Evolutionary conservation across 1,140 invertebrate species (phyloP).

Genomic region (Elymnias hypermnestra): DNA sequence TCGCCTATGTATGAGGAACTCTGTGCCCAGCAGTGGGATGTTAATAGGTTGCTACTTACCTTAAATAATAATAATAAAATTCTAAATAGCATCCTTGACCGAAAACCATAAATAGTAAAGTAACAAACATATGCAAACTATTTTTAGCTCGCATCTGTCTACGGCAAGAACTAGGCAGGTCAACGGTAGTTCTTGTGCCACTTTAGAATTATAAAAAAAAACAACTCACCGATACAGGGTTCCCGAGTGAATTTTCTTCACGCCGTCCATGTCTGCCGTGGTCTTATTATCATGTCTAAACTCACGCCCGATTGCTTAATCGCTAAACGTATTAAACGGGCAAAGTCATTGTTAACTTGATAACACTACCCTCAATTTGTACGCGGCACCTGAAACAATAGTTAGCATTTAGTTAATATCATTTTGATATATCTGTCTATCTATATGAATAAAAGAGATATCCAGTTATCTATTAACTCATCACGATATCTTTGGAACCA

Average conservation of each 20-base stretch:
- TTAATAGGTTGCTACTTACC: no score
- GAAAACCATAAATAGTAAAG: background rate
- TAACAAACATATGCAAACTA: slow-evolving; percentile 15
- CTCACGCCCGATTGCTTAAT: slow-evolving; percentile 34
- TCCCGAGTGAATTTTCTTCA: slow-evolving; percentile 71
- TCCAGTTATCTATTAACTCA: no score
- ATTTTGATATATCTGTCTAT: no score
- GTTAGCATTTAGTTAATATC: no score
- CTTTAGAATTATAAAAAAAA: slow-evolving; percentile 17
- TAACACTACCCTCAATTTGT: slow-evolving; percentile 23
- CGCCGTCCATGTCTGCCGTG: slow-evolving; percentile 61
- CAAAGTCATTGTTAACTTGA: slow-evolving; percentile 48
- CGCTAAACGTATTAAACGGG: slow-evolving; percentile 31
- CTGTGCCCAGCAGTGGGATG: no score
- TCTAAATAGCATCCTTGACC: background rate
- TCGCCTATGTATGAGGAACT: no score
- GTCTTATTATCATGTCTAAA: slow-evolving; percentile 55
- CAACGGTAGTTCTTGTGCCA: slow-evolving; percentile 22
- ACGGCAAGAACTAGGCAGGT: slow-evolving; percentile 22
- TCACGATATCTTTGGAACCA: no score
- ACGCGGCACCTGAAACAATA: slow-evolving; percentile 39
- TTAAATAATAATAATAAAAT: background rate
- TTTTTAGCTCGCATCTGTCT: slow-evolving; percentile 24
- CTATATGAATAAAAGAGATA: no score
- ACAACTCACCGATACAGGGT: slow-evolving; percentile 66